These are phyloP conservation scores for Globodera ellingtonae DNA, from an alignment of 1,140 invertebrate species.

Conservation along the genomic window DNA sequence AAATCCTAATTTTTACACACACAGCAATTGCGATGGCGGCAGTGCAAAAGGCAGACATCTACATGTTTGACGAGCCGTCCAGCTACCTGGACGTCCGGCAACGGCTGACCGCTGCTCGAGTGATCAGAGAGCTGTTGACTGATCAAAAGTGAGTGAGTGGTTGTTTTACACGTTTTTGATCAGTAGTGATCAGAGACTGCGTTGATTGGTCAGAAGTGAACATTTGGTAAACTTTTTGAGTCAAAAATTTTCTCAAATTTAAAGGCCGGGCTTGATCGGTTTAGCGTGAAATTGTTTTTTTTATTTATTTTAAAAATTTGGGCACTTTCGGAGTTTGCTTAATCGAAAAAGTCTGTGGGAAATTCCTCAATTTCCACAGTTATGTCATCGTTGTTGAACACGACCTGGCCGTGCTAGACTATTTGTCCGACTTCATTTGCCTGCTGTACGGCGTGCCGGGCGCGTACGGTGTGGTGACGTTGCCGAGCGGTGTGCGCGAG, in stretches of 20 bases:
- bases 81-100: conserved; percentile 99
- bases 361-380: conserved; percentile 66
- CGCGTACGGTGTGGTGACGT: conserved; percentile 98
- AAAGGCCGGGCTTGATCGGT: too few species aligned
- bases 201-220: too few species aligned
- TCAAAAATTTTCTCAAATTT: too few species aligned
- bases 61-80: conserved; percentile 99
- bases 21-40: conserved; percentile 78
- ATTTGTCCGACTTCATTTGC: conserved; percentile 98
- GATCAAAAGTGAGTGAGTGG: conserved; percentile 77
- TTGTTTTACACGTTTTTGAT: too few species aligned
- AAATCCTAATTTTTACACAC: neutral
- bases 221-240: too few species aligned
- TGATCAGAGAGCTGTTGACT: conserved; percentile 85
- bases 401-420: conserved; percentile 97
- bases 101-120: conserved; percentile 90
- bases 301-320: too few species aligned
- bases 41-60: conserved; percentile 96
- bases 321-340: neutral
- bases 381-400: conserved; percentile 99
- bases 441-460: conserved; percentile 96
- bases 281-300: too few species aligned
- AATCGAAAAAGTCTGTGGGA: neutral
- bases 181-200: too few species aligned
- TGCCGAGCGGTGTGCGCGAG: conserved; percentile 98